Base-by-base conservation (phyloP, 2,797 vertebrate species). In the Syngnathus acus region DNA sequence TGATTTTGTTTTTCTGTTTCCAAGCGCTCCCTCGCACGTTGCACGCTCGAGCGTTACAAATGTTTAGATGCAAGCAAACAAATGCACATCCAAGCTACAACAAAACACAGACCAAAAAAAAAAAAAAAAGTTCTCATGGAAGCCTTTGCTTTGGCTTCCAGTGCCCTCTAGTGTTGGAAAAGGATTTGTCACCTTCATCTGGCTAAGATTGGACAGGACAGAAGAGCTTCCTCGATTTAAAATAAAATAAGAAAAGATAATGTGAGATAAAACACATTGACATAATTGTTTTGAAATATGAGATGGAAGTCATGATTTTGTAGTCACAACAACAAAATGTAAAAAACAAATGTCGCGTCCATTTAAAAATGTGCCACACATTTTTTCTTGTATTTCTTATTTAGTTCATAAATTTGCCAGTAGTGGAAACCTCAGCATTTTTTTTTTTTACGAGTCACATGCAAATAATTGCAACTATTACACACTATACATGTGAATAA, bases 131-230 rank as follows among this genome's bases (percentile, higher is more conserved):
- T 43, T 59, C n/a, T 65, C 69, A 43, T 71, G 48, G 61, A 32
- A 50, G 66, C 16, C 66, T 11, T 81, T 86, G 80, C 74, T 89
- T 78, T 88, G 85, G 84, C 82, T 88, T 88, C 68, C 79, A 90
- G 85, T 91, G 90, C 90, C 85, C 90, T 91, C 91, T 92, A 87
- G 88, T 88, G 91, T 64, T 66, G 13, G 39, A 37, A 65, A 45
- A 42, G 40, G 10, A 55, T 11, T 9, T 14, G 54, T 16, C 54
- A 3, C 4, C 6, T 32, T 94, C 94, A 93, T 43, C 26, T 43
- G 11, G n/a, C 5, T 23, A 40, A 11, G 10, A 21, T 43, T 6
- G n/a, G 39, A 10, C 1, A 39, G 21, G 11, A 5, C 4, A 39
- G 53, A 32, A 32, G 26, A 32, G 26, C 26, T 32, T 3, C 45